Base-by-base conservation (phyloP, 2,113 vertebrate genomes). In the Xerus inauris region DNA sequence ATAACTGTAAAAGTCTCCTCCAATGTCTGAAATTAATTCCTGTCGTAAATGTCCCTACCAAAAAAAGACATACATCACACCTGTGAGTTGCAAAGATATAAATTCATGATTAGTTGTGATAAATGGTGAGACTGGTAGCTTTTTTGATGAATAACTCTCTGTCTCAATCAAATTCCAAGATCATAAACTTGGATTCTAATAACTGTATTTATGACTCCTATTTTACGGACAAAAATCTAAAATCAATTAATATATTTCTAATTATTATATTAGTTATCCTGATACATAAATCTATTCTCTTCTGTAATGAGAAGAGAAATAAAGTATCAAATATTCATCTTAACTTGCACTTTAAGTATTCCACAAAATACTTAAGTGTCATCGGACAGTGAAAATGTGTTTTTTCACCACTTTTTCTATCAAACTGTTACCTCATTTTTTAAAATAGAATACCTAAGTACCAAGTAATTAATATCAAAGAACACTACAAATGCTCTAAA, bases 391-490 rank as follows among this genome's bases (percentile, higher is more conserved):
- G 89, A 97, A 97, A 97, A 96, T 94, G 54, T 96, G 54, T 97
- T 97, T 96, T 96, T n/a, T n/a, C n/a, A n/a, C 93, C 92, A 97
- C 92, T 96, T 97, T 98, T 98, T 98, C 97, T 98, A 98, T 98
- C 98, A 98, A 95, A 98, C 94, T 96, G 96, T 96, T 96, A 98
- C 89, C 97, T 98, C 97, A 95, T 98, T 98, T 98, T 99, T 97
- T 98, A 97, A 98, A 97, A 98, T 96, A 98, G 98, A 93, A 98
- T 95, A 96, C 98, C 97, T 98, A 98, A 98, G 97, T 98, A 96
- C 88, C 97, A 98, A 98, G 97, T 98, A 99, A 99, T 98, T 98
- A 98, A 99, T 98, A 98, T 98, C 92, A 73, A 97, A 97, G 94
- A 98, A 98, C 95, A 93, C 1, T 69, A 97, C 97, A 98, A 98